Evolutionary conservation across 2,888 invertebrate species (phyloP), one percentile per base, ranked within the genome.

Genomic region (Lithophane leautieri): DNA sequence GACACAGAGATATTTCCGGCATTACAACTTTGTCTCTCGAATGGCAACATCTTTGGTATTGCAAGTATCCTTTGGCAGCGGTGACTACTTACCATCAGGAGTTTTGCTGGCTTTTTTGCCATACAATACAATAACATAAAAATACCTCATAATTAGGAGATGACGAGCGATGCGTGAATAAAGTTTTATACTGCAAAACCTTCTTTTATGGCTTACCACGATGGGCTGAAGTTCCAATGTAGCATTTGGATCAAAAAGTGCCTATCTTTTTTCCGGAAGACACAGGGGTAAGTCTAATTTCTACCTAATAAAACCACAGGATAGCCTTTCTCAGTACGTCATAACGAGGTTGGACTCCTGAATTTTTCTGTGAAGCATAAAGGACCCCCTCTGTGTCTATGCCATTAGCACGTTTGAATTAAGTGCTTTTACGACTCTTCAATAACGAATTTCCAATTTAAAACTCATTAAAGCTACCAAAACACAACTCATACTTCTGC

Each of bases 241-340:
- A 28, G 9, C 11, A 47, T 44, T 61, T 0, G 1, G 19, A 14
- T 52, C 2, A 14, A 42, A 52, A 42, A 42, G 11, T 9, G 7
- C 28, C 25, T 12, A 52, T 9, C 2, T 9, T 72, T 60, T 60
- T 76, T 58, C 2, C 28, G 25, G 25, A n/a, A 12, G n/a, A 54
- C 19, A 22, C 34, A 52, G 16, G 6, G 2, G 11, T 12, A n/a
- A n/a, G 44, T 66, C 56, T 28, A 56, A 81, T 52, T 79, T 19
- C 8, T 8, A 25, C 14, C 14, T 54, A 56, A 62, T 82, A 56
- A 78, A 82, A 82, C 82, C 77, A 42, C 77, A 61, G 63, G 82
- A 56, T 25, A 61, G 42, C 78, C 14, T 28, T 28, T 14, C 1
- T 50, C 34, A 16, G 12, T 4, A 4, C 9, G 42, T 72, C 71